Base-by-base conservation (phyloP, 2,888 invertebrate genomes). In the Zhuqinia jingwanae region DNA sequence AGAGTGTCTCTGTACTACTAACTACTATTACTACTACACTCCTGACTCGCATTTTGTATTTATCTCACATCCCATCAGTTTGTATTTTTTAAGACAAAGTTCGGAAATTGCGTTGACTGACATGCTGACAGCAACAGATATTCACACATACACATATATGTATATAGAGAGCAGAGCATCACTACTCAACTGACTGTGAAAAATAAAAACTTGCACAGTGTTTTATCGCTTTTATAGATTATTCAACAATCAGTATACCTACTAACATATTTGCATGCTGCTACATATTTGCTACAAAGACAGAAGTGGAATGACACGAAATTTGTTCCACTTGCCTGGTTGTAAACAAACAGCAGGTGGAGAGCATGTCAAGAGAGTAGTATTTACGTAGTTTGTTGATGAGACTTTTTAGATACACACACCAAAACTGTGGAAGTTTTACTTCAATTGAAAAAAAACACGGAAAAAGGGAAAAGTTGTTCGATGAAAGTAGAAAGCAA, bases 291-390 rank as follows among this genome's bases (percentile, higher is more conserved):
- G n/a, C n/a, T n/a, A n/a, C n/a, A n/a, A n/a, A 45, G 45, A 17
- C 76, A 76, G 47, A 25, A 27, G 65, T 36, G 5, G 5, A 78
- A 47, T 47, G 70, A 50, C 50, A 70, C 13, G 27, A 15, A n/a
- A 50, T 27, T n/a, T 70, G 70, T 70, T 70, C 70, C 70, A 47
- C n/a, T 63, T 63, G 47, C 63, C 56, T 22, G 76, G 17, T 63
- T 50, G 78, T 45, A 50, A 63, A 45, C 50, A 63, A 78, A 60
- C 50, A 50, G 63, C 78, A 77, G 78, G 78, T 63, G 78, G 58
- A 63, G 58, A 63, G 47, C n/a, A 78, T 78, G 78, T 63, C 70
- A 70, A 50, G 25, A 70, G 20, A 15, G 56, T 56, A 56, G 56
- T 20, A 8, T n/a, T n/a, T n/a, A n/a, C n/a, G 27, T 47, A 10